Percentiles rank a stretch among this genome's conserved stretches.
These are phyloP conservation scores for Montipora capitata DNA, from an alignment of 92 coral and sea anemone genomes.

Conservation along the genomic window DNA sequence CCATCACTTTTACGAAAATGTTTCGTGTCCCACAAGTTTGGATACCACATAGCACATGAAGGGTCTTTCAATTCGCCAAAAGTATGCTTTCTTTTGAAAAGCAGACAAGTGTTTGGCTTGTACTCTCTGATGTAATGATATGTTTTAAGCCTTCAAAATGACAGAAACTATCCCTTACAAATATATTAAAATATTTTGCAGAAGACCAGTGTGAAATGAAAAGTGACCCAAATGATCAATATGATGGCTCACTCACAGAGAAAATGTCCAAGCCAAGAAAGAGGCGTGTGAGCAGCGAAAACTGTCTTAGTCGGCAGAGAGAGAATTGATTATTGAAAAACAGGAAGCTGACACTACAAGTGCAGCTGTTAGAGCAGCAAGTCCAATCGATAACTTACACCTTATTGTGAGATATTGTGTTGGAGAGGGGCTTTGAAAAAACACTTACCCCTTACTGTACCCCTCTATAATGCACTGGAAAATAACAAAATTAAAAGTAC, in stretches of 20 bases:
- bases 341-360: background rate
- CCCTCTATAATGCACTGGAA: no score
- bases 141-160: background rate
- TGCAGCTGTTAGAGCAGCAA: background rate
- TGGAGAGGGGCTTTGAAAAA: no score
- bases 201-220: background rate
- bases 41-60: background rate
- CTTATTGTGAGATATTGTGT: no score
- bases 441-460: no score
- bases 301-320: slow-evolving; percentile 4
- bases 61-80: no score
- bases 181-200: background rate
- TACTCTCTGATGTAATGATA: background rate
- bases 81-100: background rate
- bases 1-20: background rate
- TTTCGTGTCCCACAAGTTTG: background rate
- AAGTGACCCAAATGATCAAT: background rate
- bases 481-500: no score
- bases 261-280: background rate
- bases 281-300: background rate
- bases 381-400: no score
- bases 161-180: background rate
- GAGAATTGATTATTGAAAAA: background rate
- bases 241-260: background rate
- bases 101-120: background rate